Evolutionary conservation across 1,140 invertebrate genomes (phyloP).

Genomic region (Epicauta chinensis): DNA sequence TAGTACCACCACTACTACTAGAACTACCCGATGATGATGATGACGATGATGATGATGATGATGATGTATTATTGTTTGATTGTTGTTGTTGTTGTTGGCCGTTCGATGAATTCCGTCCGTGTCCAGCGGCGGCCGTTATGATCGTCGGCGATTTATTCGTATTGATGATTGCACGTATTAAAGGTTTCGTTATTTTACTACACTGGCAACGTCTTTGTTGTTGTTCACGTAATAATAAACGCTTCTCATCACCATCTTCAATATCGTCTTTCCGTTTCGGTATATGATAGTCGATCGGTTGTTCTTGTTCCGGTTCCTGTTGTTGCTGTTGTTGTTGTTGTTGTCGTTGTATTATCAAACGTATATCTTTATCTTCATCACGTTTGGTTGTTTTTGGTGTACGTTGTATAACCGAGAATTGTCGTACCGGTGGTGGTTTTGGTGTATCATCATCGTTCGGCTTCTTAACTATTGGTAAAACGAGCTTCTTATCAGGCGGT

Average conservation of each 20-base stretch:
- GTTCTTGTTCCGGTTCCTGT: slow-evolving; percentile 63
- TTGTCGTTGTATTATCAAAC: slow-evolving; percentile 43
- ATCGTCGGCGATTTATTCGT: slow-evolving; percentile 49
- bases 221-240: slow-evolving; percentile 51
- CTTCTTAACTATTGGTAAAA: slow-evolving; percentile 49
- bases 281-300: slow-evolving; percentile 82
- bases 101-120: slow-evolving; percentile 57
- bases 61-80: slow-evolving; percentile 41
- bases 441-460: slow-evolving; percentile 47
- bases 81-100: slow-evolving; percentile 39
- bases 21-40: slow-evolving; percentile 41
- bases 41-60: slow-evolving; percentile 37
- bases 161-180: slow-evolving; percentile 39
- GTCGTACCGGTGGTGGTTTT: slow-evolving; percentile 46
- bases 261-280: slow-evolving; percentile 65
- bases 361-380: slow-evolving; percentile 47
- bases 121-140: slow-evolving; percentile 61
- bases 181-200: slow-evolving; percentile 50
- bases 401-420: slow-evolving; percentile 74
- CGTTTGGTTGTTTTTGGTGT: slow-evolving; percentile 56
- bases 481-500: slow-evolving; percentile 43
- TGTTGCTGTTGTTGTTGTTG: slow-evolving; percentile 46
- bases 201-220: slow-evolving; percentile 50
- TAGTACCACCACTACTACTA: slow-evolving; percentile 48
- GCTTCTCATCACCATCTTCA: slow-evolving; percentile 57